Evolutionary conservation across 2,888 invertebrate genomes (phyloP).

Genomic region (Venusia cambrica): DNA sequence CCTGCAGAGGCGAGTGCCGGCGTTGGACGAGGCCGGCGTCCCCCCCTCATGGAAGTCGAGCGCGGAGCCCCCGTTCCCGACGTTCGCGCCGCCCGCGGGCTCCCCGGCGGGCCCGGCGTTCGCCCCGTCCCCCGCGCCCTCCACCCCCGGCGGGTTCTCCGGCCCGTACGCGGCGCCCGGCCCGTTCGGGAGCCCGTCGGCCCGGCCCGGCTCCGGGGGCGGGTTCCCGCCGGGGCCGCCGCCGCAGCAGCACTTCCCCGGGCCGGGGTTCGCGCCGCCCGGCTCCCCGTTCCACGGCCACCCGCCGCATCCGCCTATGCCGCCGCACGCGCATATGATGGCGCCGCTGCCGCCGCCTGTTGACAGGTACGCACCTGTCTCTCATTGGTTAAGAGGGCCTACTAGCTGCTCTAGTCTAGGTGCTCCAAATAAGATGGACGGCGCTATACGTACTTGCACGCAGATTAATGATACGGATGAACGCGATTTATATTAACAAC

Average conservation of each 20-base stretch:
- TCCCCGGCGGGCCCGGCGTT: conserved; percentile 86
- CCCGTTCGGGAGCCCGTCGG: conserved; percentile 83
- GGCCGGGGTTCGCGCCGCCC: conserved; percentile 87
- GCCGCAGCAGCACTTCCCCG: conserved; percentile 85
- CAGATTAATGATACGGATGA: too few species aligned
- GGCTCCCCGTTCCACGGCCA: conserved; percentile 91
- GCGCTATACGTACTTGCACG: too few species aligned
- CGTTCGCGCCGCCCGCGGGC: conserved; percentile 88
- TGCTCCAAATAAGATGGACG: too few species aligned
- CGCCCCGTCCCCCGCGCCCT: conserved; percentile 86
- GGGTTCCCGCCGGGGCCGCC: conserved; percentile 91
- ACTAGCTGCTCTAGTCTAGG: too few species aligned
- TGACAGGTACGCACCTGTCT: conserved; percentile 82
- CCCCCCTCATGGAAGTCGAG: conserved; percentile 88
- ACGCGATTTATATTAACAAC: too few species aligned
- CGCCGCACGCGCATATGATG: conserved; percentile 83
- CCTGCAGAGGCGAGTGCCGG: conserved; percentile 89
- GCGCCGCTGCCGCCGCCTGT: conserved; percentile 87
- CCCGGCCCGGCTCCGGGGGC: conserved; percentile 89
- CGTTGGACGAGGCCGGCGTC: conserved; percentile 76
- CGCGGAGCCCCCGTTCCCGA: conserved; percentile 85
- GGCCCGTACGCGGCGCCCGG: conserved; percentile 85
- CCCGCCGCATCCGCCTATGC: conserved; percentile 93
- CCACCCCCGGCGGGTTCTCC: conserved; percentile 88
- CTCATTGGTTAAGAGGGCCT: too few species aligned